Base-by-base conservation (phyloP, 2,888 invertebrate genomes). In the Byasa hedistus region DNA sequence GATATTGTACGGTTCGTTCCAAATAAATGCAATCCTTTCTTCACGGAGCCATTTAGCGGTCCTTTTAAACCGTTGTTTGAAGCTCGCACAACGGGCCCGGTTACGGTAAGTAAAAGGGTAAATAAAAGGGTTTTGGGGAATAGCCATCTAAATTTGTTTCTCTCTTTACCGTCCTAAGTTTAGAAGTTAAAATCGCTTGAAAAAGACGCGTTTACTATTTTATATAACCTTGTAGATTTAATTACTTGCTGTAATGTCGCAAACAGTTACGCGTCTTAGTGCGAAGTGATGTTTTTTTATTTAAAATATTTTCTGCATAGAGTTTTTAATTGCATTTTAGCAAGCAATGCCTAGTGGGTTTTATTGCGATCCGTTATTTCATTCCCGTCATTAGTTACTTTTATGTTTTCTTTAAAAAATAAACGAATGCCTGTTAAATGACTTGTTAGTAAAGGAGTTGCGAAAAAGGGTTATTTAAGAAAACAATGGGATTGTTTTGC, bases 21-120 rank as follows among this genome's bases (percentile, higher is more conserved):
- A 78, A 79, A 86, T 88, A 87, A 86, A 89, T 90, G 90, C 89
- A 91, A 91, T 88, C 85, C 88, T 86, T 83, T 82, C 77, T 75
- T 71, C 71, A 79, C 81, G 81, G 77, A 82, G 72, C 73, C 74
- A 75, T 72, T 75, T 85, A 91, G 89, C 89, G 90, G 89, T 84
- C 73, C 82, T 79, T 79, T 86, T 86, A 80, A 72, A 73, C 73
- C 66, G 71, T 75, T 74, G 73, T 75, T 71, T 66, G 65, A 66
- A 77, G 84, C 79, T 73, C 70, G 83, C 81, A 81, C 78, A 84
- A 86, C 84, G 78, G 82, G 82, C 78, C 78, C 79, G 81, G 83
- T 83, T 85, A 89, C 87, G 84, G 87, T 85, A 80, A 72, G 80
- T 74, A 78, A 84, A 87, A 85, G 89, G 87, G 86, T 88, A 80